phyloP scores from a whole-genome alignment of 2,888 invertebrate species.

The Philaethria dido region DNA sequence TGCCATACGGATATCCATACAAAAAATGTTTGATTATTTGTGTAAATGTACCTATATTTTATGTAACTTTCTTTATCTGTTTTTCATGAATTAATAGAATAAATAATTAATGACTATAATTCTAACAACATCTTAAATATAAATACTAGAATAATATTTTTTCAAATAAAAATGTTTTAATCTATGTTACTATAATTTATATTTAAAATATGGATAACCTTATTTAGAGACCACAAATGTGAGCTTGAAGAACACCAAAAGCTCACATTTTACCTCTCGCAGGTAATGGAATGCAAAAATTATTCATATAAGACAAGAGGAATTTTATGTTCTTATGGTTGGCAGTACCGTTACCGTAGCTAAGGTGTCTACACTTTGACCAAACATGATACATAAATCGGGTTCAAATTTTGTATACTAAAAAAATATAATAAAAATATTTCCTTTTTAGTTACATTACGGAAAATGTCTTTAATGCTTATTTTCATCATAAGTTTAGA shows the following conservation, averaged over 20 bases:
- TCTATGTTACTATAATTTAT: not conserved
- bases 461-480: too few relatives aligned
- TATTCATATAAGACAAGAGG: slow-evolving; percentile 23
- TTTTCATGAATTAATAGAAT: too few relatives aligned
- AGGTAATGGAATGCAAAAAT: slow-evolving; percentile 29
- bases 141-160: not conserved
- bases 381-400: not conserved
- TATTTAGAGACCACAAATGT: not conserved
- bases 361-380: slow-evolving; percentile 6
- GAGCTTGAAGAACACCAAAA: not conserved
- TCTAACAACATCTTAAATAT: too few relatives aligned
- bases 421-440: too few relatives aligned
- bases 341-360: not conserved
- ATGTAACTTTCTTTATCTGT: too few relatives aligned
- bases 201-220: not conserved
- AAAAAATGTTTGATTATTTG: too few relatives aligned
- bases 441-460: too few relatives aligned
- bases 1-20: too few relatives aligned
- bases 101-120: too few relatives aligned
- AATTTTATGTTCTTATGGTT: slow-evolving; percentile 25
- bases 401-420: too few relatives aligned
- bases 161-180: not conserved
- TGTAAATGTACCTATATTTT: too few relatives aligned
- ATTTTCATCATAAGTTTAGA: too few relatives aligned
- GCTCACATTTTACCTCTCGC: not conserved